Evolutionary conservation across 1,140 invertebrate species (phyloP).

Genomic region (Oreohelix idahoensis): DNA sequence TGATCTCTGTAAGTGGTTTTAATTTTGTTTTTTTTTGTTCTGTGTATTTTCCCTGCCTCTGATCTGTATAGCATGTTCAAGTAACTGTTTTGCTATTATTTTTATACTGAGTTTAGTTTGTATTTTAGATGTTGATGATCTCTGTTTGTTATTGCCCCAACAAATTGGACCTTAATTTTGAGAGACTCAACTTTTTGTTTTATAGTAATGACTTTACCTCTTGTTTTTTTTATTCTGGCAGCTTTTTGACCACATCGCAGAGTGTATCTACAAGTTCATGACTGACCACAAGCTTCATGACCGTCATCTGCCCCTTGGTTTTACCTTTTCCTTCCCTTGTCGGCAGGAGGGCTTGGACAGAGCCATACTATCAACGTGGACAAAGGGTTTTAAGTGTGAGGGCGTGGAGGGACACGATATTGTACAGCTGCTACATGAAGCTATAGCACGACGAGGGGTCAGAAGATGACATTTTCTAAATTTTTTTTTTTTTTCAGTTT

Average conservation of each 20-base stretch:
- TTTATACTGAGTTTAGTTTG: too few species aligned
- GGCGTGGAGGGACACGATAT: conserved; percentile 92
- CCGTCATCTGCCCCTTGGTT: conserved; percentile 91
- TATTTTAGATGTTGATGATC: too few species aligned
- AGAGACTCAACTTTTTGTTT: not conserved
- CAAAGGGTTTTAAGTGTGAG: conserved; percentile 92
- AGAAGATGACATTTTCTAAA: conserved; percentile 33
- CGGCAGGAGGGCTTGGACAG: conserved; percentile 91
- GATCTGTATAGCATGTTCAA: too few species aligned
- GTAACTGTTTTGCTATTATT: too few species aligned
- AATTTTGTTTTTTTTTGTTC: too few species aligned
- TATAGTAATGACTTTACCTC: not conserved
- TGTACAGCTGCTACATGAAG: conserved; percentile 85
- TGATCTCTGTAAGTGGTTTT: too few species aligned
- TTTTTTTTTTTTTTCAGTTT: too few species aligned
- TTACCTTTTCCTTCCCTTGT: conserved; percentile 99
- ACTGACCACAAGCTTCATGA: conserved; percentile 83
- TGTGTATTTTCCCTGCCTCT: too few species aligned
- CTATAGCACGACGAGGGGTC: conserved; percentile 79
- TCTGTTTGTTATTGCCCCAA: too few species aligned
- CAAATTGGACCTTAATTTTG: too few species aligned
- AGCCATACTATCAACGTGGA: conserved; percentile 94
- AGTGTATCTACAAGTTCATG: conserved; percentile 94
- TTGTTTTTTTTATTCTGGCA: conserved; percentile 54
- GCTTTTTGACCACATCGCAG: conserved; percentile 98